Conservation (phyloP, 2,888 invertebrate genomes). For the Cremastinae sp. region DNA sequence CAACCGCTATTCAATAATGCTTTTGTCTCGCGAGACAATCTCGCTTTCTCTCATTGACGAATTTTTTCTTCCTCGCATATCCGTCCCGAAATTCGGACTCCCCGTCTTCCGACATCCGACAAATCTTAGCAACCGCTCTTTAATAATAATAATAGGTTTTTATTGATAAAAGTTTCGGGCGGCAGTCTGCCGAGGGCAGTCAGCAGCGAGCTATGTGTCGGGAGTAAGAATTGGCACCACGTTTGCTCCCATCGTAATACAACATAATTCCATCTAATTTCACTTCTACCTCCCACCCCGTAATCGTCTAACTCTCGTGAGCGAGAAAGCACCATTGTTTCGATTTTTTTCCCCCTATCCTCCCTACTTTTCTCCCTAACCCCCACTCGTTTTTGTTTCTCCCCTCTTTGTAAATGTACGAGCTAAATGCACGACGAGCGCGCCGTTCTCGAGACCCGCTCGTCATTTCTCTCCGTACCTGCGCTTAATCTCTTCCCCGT, state of each 20-base stretch:
- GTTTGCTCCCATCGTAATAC: constrained; percentile 77
- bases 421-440: constrained; percentile 32
- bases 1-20: constrained; percentile 27
- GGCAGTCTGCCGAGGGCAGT: constrained; percentile 62
- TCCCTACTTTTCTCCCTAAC: no score
- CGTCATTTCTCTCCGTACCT: constrained; percentile 20
- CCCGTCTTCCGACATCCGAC: constrained; percentile 52
- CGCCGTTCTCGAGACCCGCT: constrained; percentile 35
- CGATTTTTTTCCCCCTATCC: constrained; percentile 32
- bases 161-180: constrained; percentile 60
- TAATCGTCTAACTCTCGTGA: constrained; percentile 46
- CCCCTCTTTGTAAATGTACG: constrained; percentile 20
- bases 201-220: constrained; percentile 71
- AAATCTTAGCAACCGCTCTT: constrained; percentile 66
- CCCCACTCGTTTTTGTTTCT: neutral
- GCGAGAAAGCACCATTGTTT: constrained; percentile 50
- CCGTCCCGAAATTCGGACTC: constrained; percentile 23
- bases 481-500: constrained; percentile 9
- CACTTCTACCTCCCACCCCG: constrained; percentile 58
- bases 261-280: constrained; percentile 47
- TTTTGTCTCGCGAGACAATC: constrained; percentile 67
- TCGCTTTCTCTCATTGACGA: neutral
- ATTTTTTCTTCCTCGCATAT: constrained; percentile 57
- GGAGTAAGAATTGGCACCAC: constrained; percentile 80
- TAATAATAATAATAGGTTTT: constrained; percentile 60